Conservation (phyloP, 2,888 invertebrate species). For the Azorinus chamasolen region DNA sequence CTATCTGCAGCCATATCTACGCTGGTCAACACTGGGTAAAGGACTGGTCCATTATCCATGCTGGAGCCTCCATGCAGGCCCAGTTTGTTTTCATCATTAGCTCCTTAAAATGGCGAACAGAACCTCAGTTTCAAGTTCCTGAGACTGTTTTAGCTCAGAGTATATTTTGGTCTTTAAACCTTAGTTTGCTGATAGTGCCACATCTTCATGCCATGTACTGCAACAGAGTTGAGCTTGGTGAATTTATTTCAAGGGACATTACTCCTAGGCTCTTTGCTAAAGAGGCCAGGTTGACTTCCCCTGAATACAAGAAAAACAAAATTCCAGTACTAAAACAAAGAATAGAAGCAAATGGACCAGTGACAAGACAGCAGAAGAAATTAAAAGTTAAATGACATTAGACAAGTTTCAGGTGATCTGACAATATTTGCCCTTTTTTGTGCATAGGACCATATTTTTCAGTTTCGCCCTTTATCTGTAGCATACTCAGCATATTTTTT, state of each 20-base stretch:
- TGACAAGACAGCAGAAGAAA: constrained; percentile 47
- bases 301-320: not conserved
- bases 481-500: too few species aligned
- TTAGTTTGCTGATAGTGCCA: constrained; percentile 76
- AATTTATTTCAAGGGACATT: constrained; percentile 18
- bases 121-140: constrained; percentile 62
- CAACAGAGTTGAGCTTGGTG: constrained; percentile 42
- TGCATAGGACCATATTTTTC: too few species aligned
- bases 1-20: constrained; percentile 74
- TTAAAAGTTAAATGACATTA: too few species aligned
- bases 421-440: too few species aligned
- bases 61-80: constrained; percentile 82
- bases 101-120: constrained; percentile 76
- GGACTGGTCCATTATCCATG: constrained; percentile 81
- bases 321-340: too few species aligned
- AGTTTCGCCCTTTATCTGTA: too few species aligned
- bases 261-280: constrained; percentile 12
- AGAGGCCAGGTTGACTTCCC: not conserved
- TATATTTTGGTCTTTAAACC: constrained; percentile 76
- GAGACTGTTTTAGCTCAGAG: constrained; percentile 47
- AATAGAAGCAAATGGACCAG: constrained; percentile 26
- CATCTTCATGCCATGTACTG: constrained; percentile 78
- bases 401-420: too few species aligned
- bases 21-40: constrained; percentile 76
- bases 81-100: constrained; percentile 76